Evolutionary conservation across 2,113 vertebrate species (phyloP), one percentile per base, ranked within the genome.

Genomic region (Antechinus stuartii): DNA sequence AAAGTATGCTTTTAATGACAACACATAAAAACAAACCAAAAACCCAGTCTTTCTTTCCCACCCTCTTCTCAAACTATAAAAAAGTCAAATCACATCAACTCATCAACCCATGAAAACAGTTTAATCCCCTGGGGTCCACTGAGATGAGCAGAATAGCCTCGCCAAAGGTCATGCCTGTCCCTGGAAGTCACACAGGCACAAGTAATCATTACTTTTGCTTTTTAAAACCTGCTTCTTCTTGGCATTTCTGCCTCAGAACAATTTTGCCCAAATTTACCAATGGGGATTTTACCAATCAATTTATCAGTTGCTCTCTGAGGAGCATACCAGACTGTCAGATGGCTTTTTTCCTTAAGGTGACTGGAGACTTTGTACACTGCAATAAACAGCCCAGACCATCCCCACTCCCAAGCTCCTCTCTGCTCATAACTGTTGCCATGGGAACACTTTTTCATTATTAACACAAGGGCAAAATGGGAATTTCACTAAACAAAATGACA

Each of bases 311-410:
- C 42, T 84, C 12, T 54, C 54, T 12, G 10, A 46, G 93, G 26
- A 61, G 53, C 89, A 92, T 35, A 93, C 95, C 26, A 94, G 89
- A 89, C n/a, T 92, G 42, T 84, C n/a, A 92, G 46, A 56, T 27
- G 50, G 50, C 94, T 95, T n/a, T 93, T 90, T 95, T 56, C 89
- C 90, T 96, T 56, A 84, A 94, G 91, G 55, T 35, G 25, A n/a
- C 90, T 94, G 47, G 55, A 46, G 42, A 91, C 52, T 95, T 91
- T 96, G 47, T 93, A 94, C 47, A 92, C 19, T 90, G 3, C 42
- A 92, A 90, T 93, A 92, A 95, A 92, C n/a, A 94, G 89, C 42
- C 47, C 93, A 91, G 55, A 94, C 26, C 57, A 7, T 53, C 90
- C 42, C 50, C 53, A 84, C 84, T 2, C 24, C 24, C 52, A 27